Evolutionary conservation across 2,888 invertebrate genomes (phyloP), one percentile per base, ranked within the genome.

Genomic region (Gortyna flavago): DNA sequence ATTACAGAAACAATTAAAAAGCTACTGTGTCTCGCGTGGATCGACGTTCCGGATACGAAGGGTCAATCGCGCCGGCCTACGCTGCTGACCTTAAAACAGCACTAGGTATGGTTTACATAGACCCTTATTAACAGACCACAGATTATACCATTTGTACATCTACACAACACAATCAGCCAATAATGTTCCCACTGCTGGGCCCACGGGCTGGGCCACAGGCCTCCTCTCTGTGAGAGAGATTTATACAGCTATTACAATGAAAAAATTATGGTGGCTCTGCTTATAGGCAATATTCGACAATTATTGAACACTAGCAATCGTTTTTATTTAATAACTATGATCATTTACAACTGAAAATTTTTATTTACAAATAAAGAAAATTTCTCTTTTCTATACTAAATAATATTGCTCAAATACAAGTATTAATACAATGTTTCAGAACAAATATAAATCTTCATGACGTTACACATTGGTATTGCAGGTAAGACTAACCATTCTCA

Each of bases 311-410:
- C 32, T 29, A 83, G n/a, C 66, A 51, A 62, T 35, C 32, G 18
- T 68, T 64, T 57, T 57, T 38, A 62, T 32, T 54, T 38, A 62
- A 38, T 54, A 67, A 41, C 25, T 38, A 80, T 13, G 8, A 75
- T 41, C 44, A 83, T 76, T 76, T 64, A 77, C 68, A 68, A n/a
- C 62, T 29, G 68, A 18, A 64, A 59, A 64, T 44, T 57, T 29
- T 32, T 69, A 77, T 77, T 64, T 68, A 80, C 68, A 68, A 79
- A 54, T 62, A 21, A 29, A 29, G 35, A 21, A 72, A 18, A 25
- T 25, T 4, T 41, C 51, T 82, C 51, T 61, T 82, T 16, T 75
- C n/a, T 16, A 2, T 32, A 59, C 72, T 65, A 73, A 80, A 64
- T 57, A 18, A 57, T 41, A 77, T 59, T 29, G 5, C 21, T 51